Evolutionary conservation across 2,888 invertebrate species (phyloP), one percentile per base, ranked within the genome.

Genomic region (Pammene fasciana): DNA sequence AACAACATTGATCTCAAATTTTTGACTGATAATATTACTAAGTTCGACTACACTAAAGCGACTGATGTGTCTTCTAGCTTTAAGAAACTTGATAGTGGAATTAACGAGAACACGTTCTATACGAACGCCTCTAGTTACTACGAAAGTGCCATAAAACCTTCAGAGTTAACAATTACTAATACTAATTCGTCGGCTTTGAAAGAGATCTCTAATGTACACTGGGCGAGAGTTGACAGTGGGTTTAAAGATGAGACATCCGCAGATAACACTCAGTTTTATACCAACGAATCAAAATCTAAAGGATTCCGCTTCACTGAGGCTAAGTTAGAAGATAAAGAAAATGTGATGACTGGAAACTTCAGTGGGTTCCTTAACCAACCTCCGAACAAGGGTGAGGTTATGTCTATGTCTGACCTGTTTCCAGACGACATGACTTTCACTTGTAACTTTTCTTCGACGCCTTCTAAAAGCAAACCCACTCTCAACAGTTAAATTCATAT

Each of bases 81-180:
- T 78, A 92, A 89, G 77, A 85, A 85, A 80, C 77, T 89, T 14
- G 90, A 91, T 70, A 93, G 92, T 73, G 93, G 92, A 10, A 92
- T 88, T 71, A 90, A 89, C 70, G 93, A 93, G 68, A 88, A 90
- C 59, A 90, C 90, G 6, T 90, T 89, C 70, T 90, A 86, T 76
- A 80, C 82, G 8, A 89, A 89, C 74, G 88, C 87, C 50, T 90
- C 90, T 76, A 91, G 92, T 83, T 91, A 91, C 74, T 92, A 92
- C 68, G 90, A 91, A 79, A 90, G 92, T 86, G 90, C 91, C 85
- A 92, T 92, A 88, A 91, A 90, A 80, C 90, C 90, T 45, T 91
- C 91, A n/a, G 92, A 91, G 77, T 75, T 92, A 73, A 92, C 91
- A 34, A 85, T 90, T 55, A 89, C 89, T 36, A 81, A 76, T 70